Conservation (phyloP, 2,113 vertebrate genomes). For the Oncorhynchus kisutch region DNA sequence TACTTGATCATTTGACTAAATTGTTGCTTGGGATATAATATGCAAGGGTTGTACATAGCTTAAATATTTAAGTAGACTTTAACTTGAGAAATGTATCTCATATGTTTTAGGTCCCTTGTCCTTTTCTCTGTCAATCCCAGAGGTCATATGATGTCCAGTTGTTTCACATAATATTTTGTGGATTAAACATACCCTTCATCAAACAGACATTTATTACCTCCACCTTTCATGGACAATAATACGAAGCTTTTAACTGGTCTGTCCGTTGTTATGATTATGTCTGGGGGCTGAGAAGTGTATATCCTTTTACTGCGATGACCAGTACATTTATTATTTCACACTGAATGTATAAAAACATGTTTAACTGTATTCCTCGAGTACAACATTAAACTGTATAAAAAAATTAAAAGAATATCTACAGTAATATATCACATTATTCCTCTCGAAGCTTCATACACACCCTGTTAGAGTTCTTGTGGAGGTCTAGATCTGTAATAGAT, state of each 20-base stretch:
- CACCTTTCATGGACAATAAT: neutral
- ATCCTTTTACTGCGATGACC: too few species aligned
- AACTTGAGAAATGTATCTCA: too few species aligned
- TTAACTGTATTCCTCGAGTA: neutral
- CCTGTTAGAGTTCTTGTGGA: neutral
- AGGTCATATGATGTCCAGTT: slow-evolving; percentile 5
- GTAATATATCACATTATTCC: neutral
- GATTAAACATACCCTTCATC: slow-evolving; percentile 15
- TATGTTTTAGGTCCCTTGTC: too few species aligned
- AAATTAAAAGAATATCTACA: neutral
- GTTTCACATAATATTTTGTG: slow-evolving; percentile 29
- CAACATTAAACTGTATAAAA: neutral
- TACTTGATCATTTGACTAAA: too few species aligned
- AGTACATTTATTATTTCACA: neutral
- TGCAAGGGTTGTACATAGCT: too few species aligned
- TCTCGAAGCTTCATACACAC: neutral
- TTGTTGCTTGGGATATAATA: too few species aligned
- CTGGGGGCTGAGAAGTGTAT: neutral
- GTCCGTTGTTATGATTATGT: slow-evolving; percentile 16
- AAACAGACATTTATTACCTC: slow-evolving; percentile 9
- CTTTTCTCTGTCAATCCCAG: too few species aligned
- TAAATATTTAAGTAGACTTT: too few species aligned
- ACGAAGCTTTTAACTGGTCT: neutral
- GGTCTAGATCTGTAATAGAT: neutral
- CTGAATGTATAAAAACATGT: neutral